phyloP scores from a whole-genome alignment of 2,113 vertebrate species.

The Brachirus orientalis region DNA sequence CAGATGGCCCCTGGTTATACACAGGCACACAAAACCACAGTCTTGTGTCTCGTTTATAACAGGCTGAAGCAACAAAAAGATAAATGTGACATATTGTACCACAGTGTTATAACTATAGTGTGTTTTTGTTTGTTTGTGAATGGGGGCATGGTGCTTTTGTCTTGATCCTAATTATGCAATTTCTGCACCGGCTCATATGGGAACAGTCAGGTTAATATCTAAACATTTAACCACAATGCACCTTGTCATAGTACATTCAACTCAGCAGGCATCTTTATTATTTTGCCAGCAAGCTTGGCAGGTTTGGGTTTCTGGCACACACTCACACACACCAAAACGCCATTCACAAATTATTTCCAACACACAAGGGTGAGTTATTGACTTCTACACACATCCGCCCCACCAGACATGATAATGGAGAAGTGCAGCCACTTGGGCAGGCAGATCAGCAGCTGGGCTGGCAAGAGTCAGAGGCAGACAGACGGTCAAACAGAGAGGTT shows the following conservation, averaged over 20 bases:
- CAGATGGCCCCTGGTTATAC: slow-evolving; percentile 70
- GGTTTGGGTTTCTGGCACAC: slow-evolving; percentile 43
- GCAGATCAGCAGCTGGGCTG: slow-evolving; percentile 58
- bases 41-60: slow-evolving; percentile 28
- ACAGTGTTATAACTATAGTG: slow-evolving; percentile 7
- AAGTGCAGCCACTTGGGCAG: slow-evolving; percentile 39
- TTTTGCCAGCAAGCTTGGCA: slow-evolving; percentile 39
- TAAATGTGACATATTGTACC: slow-evolving; percentile 16
- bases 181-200: slow-evolving; percentile 9
- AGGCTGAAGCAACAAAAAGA: slow-evolving; percentile 21
- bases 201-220: slow-evolving; percentile 34
- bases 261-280: slow-evolving; percentile 42
- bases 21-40: slow-evolving; percentile 26
- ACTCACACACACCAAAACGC: slow-evolving; percentile 19
- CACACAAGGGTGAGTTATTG: slow-evolving; percentile 55
- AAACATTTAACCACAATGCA: slow-evolving; percentile 37
- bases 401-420: slow-evolving; percentile 50
- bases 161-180: slow-evolving; percentile 6
- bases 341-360: slow-evolving; percentile 40
- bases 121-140: slow-evolving; percentile 1
- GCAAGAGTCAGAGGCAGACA: slow-evolving; percentile 36
- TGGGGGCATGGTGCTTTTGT: background rate
- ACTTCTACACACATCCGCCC: slow-evolving; percentile 41
- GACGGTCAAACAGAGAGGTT: slow-evolving; percentile 23
- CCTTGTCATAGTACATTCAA: slow-evolving; percentile 46